Evolutionary conservation across 2,888 invertebrate genomes (phyloP).

Genomic region (Drosophila nr. fundita): DNA sequence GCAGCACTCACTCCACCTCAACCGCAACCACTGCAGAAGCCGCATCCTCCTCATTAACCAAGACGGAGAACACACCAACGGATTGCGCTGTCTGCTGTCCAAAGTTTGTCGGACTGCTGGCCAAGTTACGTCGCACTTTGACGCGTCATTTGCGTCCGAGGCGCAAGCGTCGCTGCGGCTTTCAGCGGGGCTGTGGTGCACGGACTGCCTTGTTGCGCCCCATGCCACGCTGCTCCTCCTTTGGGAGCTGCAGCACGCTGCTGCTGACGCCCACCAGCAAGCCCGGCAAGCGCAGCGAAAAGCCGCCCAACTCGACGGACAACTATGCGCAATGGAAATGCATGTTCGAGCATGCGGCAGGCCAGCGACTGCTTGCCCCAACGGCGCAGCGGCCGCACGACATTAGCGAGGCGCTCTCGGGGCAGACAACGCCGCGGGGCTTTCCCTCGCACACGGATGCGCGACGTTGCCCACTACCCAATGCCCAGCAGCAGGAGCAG

Average conservation of each 20-base stretch:
- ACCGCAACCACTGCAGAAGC: background rate
- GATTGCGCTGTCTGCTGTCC: conserved; percentile 24
- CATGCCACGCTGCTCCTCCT: conserved; percentile 74
- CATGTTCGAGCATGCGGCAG: conserved; percentile 58
- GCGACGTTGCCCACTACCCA: conserved; percentile 32
- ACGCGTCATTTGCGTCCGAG: conserved; percentile 14
- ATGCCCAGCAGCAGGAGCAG: background rate
- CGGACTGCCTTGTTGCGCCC: conserved; percentile 51
- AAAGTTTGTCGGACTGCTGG: conserved; percentile 29
- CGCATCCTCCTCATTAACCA: background rate
- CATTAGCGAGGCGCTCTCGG: conserved; percentile 68
- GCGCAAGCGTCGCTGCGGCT: conserved; percentile 20
- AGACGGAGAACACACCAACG: conserved; percentile 4
- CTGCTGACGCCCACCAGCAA: conserved; percentile 38
- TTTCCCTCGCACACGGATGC: conserved; percentile 76
- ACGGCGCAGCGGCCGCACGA: conserved; percentile 35
- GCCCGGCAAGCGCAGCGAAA: conserved; percentile 3
- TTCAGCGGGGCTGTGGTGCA: conserved; percentile 24
- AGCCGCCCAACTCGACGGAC: conserved; percentile 18
- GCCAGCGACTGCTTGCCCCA: conserved; percentile 9
- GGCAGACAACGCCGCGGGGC: conserved; percentile 74
- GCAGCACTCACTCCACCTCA: conserved; percentile 40
- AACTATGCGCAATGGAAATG: conserved; percentile 69
- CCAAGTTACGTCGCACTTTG: conserved; percentile 40
- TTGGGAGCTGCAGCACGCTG: conserved; percentile 54